A percentile compares a stretch with the other conserved stretches of the same genome.
Conservation (phyloP, 2,113 vertebrate genomes). For the Scomber japonicus region DNA sequence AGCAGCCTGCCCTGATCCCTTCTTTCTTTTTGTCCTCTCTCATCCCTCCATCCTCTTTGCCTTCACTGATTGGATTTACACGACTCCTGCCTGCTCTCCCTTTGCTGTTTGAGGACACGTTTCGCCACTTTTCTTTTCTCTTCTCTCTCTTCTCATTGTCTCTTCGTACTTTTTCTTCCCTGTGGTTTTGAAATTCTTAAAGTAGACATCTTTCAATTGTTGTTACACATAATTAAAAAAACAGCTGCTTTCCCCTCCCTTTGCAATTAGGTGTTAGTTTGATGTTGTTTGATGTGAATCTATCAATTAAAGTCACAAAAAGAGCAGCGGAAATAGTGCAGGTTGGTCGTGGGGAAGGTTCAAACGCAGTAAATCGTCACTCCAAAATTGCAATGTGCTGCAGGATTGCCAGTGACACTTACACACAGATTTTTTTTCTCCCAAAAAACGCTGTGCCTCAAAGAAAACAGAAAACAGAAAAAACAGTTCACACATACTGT, state of each 20-base stretch:
- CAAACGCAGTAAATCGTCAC: neutral
- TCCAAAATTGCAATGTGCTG: too few relatives aligned
- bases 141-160: neutral
- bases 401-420: too few relatives aligned
- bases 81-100: slow-evolving; percentile 38
- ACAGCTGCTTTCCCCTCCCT: neutral
- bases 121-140: neutral
- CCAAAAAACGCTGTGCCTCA: neutral
- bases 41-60: slow-evolving; percentile 55
- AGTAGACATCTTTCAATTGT: too few relatives aligned
- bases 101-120: slow-evolving; percentile 5
- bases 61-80: slow-evolving; percentile 64
- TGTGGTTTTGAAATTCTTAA: too few relatives aligned
- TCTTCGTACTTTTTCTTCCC: too few relatives aligned
- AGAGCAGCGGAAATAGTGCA: neutral
- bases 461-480: neutral
- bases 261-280: slow-evolving; percentile 5
- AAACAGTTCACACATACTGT: too few relatives aligned
- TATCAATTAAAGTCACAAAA: slow-evolving; percentile 8
- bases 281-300: slow-evolving; percentile 2
- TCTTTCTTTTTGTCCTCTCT: slow-evolving; percentile 21
- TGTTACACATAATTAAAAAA: too few relatives aligned
- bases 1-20: slow-evolving; percentile 32
- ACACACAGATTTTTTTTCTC: too few relatives aligned
- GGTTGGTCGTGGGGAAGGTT: too few relatives aligned